These are phyloP conservation scores for Sclerodermus sp. DNA, from an alignment of 2,888 invertebrate species.

Conservation along the genomic window DNA sequence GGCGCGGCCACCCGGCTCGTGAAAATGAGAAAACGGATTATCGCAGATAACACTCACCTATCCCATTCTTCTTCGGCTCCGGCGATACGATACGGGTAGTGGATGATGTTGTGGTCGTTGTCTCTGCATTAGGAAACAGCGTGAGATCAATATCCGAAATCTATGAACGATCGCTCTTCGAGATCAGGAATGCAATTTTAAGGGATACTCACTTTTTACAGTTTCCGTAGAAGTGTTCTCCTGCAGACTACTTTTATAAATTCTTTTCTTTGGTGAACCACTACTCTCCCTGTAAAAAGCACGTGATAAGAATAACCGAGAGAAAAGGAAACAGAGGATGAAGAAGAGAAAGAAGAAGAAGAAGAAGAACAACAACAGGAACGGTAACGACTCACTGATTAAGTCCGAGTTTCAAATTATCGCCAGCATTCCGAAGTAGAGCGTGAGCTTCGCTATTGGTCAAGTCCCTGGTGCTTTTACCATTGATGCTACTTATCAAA, in stretches of 20 bases:
- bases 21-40: no score
- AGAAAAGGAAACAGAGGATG: slow-evolving; percentile 7
- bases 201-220: slow-evolving; percentile 56
- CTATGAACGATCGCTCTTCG: no score
- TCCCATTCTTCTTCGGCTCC: slow-evolving; percentile 42
- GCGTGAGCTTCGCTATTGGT: slow-evolving; percentile 75
- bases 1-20: no score
- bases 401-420: slow-evolving; percentile 68
- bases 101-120: slow-evolving; percentile 44
- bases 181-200: not conserved
- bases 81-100: slow-evolving; percentile 41
- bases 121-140: slow-evolving; percentile 33
- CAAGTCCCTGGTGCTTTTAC: slow-evolving; percentile 67
- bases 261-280: slow-evolving; percentile 65
- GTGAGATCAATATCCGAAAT: not conserved
- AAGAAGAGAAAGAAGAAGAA: slow-evolving; percentile 21
- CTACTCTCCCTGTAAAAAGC: slow-evolving; percentile 63
- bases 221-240: slow-evolving; percentile 59
- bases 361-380: not conserved
- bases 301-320: slow-evolving; percentile 22
- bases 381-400: slow-evolving; percentile 67
- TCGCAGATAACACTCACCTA: slow-evolving; percentile 45
- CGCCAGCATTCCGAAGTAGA: slow-evolving; percentile 72
- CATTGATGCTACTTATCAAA: slow-evolving; percentile 78
- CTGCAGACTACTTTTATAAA: slow-evolving; percentile 57